Conservation (phyloP, 2,113 vertebrate species). For the Crotalus helleri region DNA sequence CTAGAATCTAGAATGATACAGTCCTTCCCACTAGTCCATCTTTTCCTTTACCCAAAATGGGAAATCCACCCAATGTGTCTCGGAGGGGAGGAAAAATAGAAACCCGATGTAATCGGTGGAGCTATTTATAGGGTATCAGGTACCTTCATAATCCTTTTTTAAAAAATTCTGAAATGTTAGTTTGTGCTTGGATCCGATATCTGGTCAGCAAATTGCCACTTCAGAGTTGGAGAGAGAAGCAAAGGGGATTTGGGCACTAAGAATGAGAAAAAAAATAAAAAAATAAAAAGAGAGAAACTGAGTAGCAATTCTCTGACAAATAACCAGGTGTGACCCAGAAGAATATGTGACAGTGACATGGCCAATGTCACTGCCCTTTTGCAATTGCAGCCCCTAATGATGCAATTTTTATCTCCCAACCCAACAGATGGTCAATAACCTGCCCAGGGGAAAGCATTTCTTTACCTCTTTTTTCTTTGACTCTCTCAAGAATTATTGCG, state of each 20-base stretch:
- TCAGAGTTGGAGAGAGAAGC: background rate
- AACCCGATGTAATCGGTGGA: background rate
- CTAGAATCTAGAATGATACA: background rate
- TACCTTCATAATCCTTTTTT: background rate
- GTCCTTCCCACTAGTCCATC: background rate
- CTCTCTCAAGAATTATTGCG: constrained; percentile 17
- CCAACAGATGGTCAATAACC: constrained; percentile 29
- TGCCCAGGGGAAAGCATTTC: constrained; percentile 32
- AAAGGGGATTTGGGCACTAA: background rate
- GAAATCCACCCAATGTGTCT: background rate
- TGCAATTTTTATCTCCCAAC: constrained; percentile 46
- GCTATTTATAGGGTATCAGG: background rate
- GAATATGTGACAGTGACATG: background rate
- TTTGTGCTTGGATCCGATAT: background rate
- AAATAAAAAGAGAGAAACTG: constrained; percentile 15
- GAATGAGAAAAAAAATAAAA: constrained; percentile 20
- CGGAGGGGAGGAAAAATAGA: background rate
- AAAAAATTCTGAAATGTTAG: background rate
- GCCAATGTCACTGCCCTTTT: constrained; percentile 22
- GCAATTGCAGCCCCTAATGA: constrained; percentile 39
- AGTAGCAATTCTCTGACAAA: constrained; percentile 18
- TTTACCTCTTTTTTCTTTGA: constrained; percentile 51
- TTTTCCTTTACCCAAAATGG: background rate
- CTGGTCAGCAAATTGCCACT: background rate
- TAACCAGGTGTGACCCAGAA: constrained; percentile 15